Conservation (phyloP, 2,113 vertebrate genomes). For the Pan troglodytes region NHGRI_mPanTro3-v2.1_pri NC_072408.2:135106501-135107000, state of each 20-base stretch:
- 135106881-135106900: neutral
- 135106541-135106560: neutral
- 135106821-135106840: neutral
- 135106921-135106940: rapidly evolving
- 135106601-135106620: neutral
- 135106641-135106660: neutral
- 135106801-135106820: rapidly evolving
- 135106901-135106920: neutral
- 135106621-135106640: neutral
- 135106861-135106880: neutral
- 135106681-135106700: no score
- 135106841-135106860: neutral
- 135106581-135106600: rapidly evolving
- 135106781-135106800: neutral
- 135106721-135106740: neutral
- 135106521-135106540: no score
- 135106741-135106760: neutral
- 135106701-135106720: neutral
- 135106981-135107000: rapidly evolving
- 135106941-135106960: no score
- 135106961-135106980: rapidly evolving
- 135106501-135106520: neutral
- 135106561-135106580: neutral
- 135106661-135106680: no score
- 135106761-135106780: no score